A percentile compares a stretch with the other conserved stretches of the same genome.
phyloP scores from a whole-genome alignment of 2,888 invertebrate species.

The Alentia gelatinosa region DNA sequence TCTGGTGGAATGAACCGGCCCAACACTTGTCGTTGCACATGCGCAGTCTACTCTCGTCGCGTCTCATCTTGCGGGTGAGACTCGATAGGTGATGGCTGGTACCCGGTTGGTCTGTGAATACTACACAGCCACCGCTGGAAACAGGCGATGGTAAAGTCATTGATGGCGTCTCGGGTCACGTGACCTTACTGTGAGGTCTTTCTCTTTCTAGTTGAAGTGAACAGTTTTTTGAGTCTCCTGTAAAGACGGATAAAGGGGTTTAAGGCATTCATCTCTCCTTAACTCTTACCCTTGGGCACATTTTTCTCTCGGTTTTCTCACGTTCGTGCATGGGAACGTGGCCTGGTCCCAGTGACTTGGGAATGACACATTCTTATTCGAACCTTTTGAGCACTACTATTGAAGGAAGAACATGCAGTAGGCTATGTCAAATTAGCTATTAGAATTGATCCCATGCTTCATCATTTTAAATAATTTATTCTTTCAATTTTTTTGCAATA shows the following conservation, averaged over 20 bases:
- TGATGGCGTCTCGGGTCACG: not conserved
- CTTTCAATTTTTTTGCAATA: no score
- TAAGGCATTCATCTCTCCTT: not conserved
- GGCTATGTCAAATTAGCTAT: no score
- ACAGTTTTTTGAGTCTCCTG: not conserved
- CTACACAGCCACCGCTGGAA: not conserved
- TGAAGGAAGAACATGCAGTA: no score
- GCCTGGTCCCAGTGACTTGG: no score
- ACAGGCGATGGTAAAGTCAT: not conserved
- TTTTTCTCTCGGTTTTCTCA: not conserved
- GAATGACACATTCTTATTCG: no score
- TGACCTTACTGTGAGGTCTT: not conserved
- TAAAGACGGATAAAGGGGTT: not conserved
- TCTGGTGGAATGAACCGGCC: not conserved
- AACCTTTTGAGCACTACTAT: no score
- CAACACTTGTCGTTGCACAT: constrained; percentile 43
- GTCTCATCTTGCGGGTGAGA: not conserved
- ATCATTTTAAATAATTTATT: no score
- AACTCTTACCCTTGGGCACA: not conserved
- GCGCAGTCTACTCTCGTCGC: constrained; percentile 20
- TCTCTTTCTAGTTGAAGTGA: not conserved
- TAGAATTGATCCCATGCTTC: no score
- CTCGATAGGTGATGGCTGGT: not conserved
- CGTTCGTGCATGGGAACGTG: not conserved
- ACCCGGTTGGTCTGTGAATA: not conserved